Percentiles rank a stretch among this genome's conserved stretches.
Conservation (phyloP, 1,140 invertebrate species). For the Vanessa atalanta region DNA sequence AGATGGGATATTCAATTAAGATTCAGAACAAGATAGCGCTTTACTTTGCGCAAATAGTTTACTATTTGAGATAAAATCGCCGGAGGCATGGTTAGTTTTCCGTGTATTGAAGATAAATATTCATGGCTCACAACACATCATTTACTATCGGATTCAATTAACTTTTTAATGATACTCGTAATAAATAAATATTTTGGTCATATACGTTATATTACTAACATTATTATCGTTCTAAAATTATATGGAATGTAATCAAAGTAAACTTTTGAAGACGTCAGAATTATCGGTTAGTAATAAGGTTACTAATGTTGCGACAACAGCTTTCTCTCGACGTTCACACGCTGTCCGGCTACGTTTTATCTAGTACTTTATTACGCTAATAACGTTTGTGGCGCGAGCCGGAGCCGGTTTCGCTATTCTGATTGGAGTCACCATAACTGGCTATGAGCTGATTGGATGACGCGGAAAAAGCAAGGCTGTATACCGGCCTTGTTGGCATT, state of each 20-base stretch:
- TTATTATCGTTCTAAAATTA: conserved; percentile 26
- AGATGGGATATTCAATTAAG: conserved; percentile 68
- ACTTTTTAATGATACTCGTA: conserved; percentile 17
- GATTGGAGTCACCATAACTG: conserved; percentile 62
- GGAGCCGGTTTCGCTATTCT: conserved; percentile 69
- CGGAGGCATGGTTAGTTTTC: conserved; percentile 19
- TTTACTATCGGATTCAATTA: conserved; percentile 14
- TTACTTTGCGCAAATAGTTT: conserved; percentile 27
- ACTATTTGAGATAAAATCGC: conserved; percentile 30
- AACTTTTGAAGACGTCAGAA: conserved; percentile 48
- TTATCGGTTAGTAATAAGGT: conserved; percentile 66
- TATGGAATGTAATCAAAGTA: conserved; percentile 50
- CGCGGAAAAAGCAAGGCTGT: conserved; percentile 72
- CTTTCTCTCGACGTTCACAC: conserved; percentile 77
- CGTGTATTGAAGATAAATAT: conserved; percentile 13
- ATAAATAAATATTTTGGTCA: not conserved
- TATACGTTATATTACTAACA: conserved; percentile 10
- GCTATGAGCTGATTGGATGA: conserved; percentile 69
- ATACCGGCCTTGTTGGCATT: conserved; percentile 67
- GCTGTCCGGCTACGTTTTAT: conserved; percentile 74
- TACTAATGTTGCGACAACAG: conserved; percentile 70
- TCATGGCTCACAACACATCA: conserved; percentile 15
- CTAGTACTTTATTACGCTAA: conserved; percentile 77
- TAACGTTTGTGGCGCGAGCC: conserved; percentile 71
- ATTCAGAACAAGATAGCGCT: conserved; percentile 54